Base-by-base conservation (phyloP, 2,888 invertebrate species). In the Colostygia pectinataria region DNA sequence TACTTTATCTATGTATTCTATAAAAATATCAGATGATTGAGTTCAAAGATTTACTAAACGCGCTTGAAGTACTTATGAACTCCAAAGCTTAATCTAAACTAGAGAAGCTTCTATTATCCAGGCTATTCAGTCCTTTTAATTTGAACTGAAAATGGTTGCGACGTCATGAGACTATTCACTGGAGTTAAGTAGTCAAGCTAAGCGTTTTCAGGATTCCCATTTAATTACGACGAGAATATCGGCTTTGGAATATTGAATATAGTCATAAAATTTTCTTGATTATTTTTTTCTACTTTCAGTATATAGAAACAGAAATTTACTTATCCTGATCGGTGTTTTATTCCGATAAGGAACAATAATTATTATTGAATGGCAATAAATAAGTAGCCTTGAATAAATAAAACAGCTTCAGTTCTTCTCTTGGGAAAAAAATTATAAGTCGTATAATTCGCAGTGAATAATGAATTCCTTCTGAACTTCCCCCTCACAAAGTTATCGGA, bases 371-470 rank as follows among this genome's bases (percentile, higher is more conserved):
- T 56, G 59, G 63, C 68, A 68, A 74, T 7, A 71, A 76, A 77
- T 75, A 80, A 76, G 68, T 70, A 66, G 60, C 59, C 66, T 63
- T 85, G 79, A 84, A 85, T 83, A 83, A 83, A 77, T 80, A 73
- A 86, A 75, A 75, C 63, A 74, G 70, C 74, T 76, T 74, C 75
- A 76, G 71, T 76, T 76, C 59, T 71, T 76, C 74, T 57, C 59
- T 61, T 74, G 76, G 76, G 72, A 68, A 74, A 80, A 34, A 84
- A 83, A 82, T 80, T 76, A 72, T 70, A 78, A 76, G 69, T 75
- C 68, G 71, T 71, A 76, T 82, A 83, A 84, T 83, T 82, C 77
- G 71, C 71, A 70, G 77, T 85, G 80, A 87, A 87, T 86, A 84
- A 86, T 84, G 79, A 85, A 87, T 75, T 77, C n/a, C n/a, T n/a